Evolutionary conservation across 2,888 invertebrate species (phyloP), one percentile per base, ranked within the genome.

Genomic region (Orthosia gothica): DNA sequence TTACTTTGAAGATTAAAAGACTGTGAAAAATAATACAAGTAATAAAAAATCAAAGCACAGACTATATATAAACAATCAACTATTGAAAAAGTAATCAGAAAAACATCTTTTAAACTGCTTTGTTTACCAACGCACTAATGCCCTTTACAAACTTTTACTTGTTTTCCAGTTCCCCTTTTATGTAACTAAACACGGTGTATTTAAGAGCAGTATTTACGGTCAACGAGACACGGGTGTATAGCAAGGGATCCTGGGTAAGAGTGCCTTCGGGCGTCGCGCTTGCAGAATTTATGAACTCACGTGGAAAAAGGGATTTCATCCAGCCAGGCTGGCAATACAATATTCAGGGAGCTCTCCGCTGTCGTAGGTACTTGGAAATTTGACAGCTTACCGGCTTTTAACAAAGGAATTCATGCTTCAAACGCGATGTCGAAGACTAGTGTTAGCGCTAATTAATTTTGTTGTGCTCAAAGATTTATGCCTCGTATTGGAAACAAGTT

Each of bases 301-400:
- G 81, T 87, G 89, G 87, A 91, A 90, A 90, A 88, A 80, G 85
- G 90, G 88, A 88, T 87, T 85, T 86, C 86, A 87, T 88, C 86
- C 85, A 86, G 74, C 80, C 81, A 75, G 87, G 87, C 85, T 85
- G 74, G 79, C 81, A 75, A 82, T 80, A 88, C 84, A 89, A 84
- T 83, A 86, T 82, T 81, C 84, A 89, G 68, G 61, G 61, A 75
- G 73, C 57, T 71, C 70, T 68, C 67, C 68, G 26, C 55, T 71
- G 70, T 78, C 74, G 84, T 65, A 65, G 54, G 62, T 63, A 61
- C 52, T 66, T 62, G 13, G 13, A 75, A 74, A 79, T 70, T 76
- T 72, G 61, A 18, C 32, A 54, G 70, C 57, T 72, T 66, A 78
- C 61, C 50, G 61, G 71, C 67, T 81, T 26, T 26, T 26, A 26